These are phyloP conservation scores for Drosophila hydei DNA, from an alignment of 1,140 invertebrate species.

Conservation along the genomic window DNA sequence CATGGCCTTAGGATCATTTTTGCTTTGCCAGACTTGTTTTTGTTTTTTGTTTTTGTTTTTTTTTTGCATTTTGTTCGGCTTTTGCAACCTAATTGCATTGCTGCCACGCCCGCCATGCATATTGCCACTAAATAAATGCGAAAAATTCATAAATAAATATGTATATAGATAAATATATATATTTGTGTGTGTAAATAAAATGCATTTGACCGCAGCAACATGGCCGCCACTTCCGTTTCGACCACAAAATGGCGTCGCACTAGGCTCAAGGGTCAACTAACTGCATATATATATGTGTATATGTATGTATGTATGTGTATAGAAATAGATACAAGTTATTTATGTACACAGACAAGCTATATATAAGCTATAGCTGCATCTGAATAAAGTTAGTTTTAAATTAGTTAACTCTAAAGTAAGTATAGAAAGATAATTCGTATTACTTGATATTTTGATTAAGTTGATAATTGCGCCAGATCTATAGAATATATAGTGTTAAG, in stretches of 20 bases:
- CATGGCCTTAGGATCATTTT: slow-evolving; percentile 74
- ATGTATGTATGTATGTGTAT: neutral
- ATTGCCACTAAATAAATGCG: slow-evolving; percentile 46
- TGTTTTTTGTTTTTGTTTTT: neutral
- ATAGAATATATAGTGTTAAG: no score
- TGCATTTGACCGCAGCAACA: slow-evolving; percentile 35
- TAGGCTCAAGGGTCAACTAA: slow-evolving; percentile 2
- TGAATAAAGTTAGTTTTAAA: no score
- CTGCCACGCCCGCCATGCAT: slow-evolving; percentile 39
- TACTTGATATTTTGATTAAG: no score
- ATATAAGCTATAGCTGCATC: neutral
- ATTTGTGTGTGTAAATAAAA: slow-evolving; percentile 33
- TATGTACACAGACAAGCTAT: neutral
- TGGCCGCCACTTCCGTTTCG: slow-evolving; percentile 58
- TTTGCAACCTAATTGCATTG: slow-evolving; percentile 33
- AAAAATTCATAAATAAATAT: slow-evolving; percentile 64
- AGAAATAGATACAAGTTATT: neutral
- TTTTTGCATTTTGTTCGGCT: neutral
- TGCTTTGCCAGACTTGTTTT: slow-evolving; percentile 43
- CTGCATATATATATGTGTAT: neutral
- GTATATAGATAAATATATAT: no score
- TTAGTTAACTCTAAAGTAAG: no score
- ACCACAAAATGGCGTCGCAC: slow-evolving; percentile 36
- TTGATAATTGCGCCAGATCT: no score
- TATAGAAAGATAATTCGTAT: no score